Base-by-base conservation (phyloP, 2,113 vertebrate genomes). In the Pantherophis guttatus region DNA sequence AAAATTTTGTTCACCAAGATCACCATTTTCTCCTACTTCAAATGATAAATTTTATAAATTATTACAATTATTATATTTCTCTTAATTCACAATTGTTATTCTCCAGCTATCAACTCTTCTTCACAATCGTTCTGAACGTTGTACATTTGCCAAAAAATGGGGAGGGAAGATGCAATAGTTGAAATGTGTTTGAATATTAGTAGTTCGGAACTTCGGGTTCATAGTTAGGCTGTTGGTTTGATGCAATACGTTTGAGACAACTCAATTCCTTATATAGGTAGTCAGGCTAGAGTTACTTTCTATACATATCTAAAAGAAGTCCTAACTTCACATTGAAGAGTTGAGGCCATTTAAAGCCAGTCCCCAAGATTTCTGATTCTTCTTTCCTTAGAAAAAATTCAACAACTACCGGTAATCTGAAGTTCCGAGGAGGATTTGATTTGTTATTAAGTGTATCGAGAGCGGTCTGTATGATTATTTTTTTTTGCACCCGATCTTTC, bases 401-500 rank as follows among this genome's bases (percentile, higher is more conserved):
- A 95, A 1, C 44, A 17, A 86, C 94, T 53, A 53, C 10, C 10
- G 10, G 52, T 93, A 93, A 95, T 93, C 70, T 59, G 0, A 39
- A 48, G 90, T 29, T 87, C 88, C 93, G 90, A 89, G 53, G 93
- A 92, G 95, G 94, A 94, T 96, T 94, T 90, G 94, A n/a, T 95
- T 96, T 95, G 59, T 95, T 96, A 95, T 88, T 44, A 90, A 91
- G 93, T 94, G 94, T 89, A 93, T 91, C 90, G 91, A 33, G 8
- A 23, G 2, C 12, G 11, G 59, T 48, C 12, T 23, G 23, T 24
- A 23, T 5, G 90, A 15, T 48, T 3, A 9, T 21, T 13, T 24
- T 10, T 11, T 39, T 55, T 91, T 62, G 59, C 24, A 10, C 59
- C 24, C 9, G 10, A 62, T 29, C 9, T 62, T 59, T 59, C 58